Base-by-base conservation (phyloP, 2,797 vertebrate genomes). In the Pangasius djambal region DNA sequence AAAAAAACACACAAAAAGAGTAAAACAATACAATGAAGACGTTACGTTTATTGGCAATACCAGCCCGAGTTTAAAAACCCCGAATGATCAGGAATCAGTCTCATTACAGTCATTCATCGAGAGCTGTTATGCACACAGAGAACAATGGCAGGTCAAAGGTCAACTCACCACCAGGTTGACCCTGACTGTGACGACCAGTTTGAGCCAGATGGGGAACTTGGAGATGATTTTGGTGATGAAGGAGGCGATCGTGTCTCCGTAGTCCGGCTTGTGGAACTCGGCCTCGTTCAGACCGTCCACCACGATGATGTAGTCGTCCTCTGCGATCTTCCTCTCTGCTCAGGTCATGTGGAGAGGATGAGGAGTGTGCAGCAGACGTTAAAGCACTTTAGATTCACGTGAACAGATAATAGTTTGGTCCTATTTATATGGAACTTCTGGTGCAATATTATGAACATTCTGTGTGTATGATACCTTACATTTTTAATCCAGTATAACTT, bases 221-320 rank as follows among this genome's bases (percentile, higher is more conserved):
- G 94, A 95, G 90, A 99, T 96, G 88, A 99, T 96, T 94, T 97
- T 99, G 89, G 96, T 94, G 91, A 99, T 96, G 94, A 99, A 99
- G 13, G 98, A 98, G 82, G 98, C 97, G 78, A 99, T 96, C 1
- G 99, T 99, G 93, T 99, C 98, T 69, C 99, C 99, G 57, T 99
- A 99, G 95, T 99, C 99, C 37, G 99, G 99, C 88, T 99, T 99
- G 92, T 99, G 99, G 92, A 99, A 99, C 92, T 99, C 99, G 37
- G 98, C 99, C 93, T 99, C 99, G 87, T 99, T 99, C 93, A 99
- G 97, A 86, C 98, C 98, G 92, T 99, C 99, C 70, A 99, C 95
- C 94, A 99, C 94, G 93, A 99, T 98, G 88, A 99, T 96, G 92
- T 97, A 98, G 91, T 99, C 97, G 86, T 99, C 98, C 87, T 99